phyloP scores from a whole-genome alignment of 2,888 invertebrate species.

The Cephus rjabovi region DNA sequence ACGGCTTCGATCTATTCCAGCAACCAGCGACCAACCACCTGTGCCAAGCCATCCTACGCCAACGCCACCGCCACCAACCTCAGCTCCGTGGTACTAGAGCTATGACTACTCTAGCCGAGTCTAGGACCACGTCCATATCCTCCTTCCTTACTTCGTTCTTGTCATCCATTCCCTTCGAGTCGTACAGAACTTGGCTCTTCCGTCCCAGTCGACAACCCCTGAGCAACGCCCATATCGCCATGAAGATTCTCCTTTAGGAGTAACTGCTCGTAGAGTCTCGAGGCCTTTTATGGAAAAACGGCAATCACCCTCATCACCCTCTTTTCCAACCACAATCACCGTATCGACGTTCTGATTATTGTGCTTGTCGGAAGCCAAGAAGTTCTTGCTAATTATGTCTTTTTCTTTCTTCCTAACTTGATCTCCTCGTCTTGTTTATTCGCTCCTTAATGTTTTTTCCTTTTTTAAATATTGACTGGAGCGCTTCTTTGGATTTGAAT shows the following conservation, averaged over 20 bases:
- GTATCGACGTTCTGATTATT: not conserved
- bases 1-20: conserved; percentile 10
- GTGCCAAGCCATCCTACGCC: not conserved
- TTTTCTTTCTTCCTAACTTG: not conserved
- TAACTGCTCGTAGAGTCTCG: not conserved
- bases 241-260: not conserved
- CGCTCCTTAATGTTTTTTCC: not conserved
- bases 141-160: not conserved
- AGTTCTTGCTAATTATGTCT: not conserved
- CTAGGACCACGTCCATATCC: not conserved
- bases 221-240: not conserved
- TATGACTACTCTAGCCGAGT: not conserved
- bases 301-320: not conserved
- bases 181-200: not conserved
- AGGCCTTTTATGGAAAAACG: not conserved
- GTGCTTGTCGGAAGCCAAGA: not conserved
- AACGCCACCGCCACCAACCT: conserved; percentile 9
- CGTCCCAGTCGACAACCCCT: not conserved
- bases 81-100: conserved; percentile 17
- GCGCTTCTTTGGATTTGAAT: not conserved
- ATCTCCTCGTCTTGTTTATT: not conserved
- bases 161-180: not conserved
- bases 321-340: not conserved
- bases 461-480: not conserved
- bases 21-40: conserved; percentile 3